Evolutionary conservation across 1,140 invertebrate species (phyloP), one percentile per base, ranked within the genome.

Genomic region (Achatina immaculata): DNA sequence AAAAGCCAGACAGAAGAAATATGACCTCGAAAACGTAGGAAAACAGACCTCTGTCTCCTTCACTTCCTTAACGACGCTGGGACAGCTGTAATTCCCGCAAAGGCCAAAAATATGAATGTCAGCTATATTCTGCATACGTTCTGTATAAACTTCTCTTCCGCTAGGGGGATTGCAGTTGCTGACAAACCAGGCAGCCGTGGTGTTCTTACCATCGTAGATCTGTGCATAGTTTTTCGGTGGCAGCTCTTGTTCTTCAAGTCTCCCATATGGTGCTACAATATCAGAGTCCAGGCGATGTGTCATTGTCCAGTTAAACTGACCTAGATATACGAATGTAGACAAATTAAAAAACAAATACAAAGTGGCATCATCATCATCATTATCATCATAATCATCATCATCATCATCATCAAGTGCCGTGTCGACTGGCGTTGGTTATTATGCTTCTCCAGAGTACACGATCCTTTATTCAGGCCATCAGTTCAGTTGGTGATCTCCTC

Each of bases 21-120:
- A 87, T 0, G 78, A 62, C 16, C 74, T 80, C 31, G 58, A 19
- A 34, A 86, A 51, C 45, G 45, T 38, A 31, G 74, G 36, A 73
- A 75, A 75, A 45, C 84, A 84, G 11, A 6, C 2, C 48, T 62
- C 19, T 71, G 71, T 28, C 42, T 68, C 21, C 43, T 76, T 43
- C 16, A 28, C 6, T 4, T 62, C 31, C 4, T 6, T 2, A 2
- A 3, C 2, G 7, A 9, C 31, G 24, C n/a, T 24, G n/a, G 42
- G 9, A 51, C 85, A 86, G 7, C 68, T 75, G 28, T 42, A 51
- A 9, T 78, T 40, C 0, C 86, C 84, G 90, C 95, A 95, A 0
- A 66, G 80, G 9, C 95, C 95, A 83, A 93, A 95, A 11, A 94
- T 89, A 86, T 95, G 94, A 7, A 95, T 92, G 0, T 86, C 48